Evolutionary conservation across 1,140 invertebrate genomes (phyloP).

Genomic region (Polypedilum pembai): DNA sequence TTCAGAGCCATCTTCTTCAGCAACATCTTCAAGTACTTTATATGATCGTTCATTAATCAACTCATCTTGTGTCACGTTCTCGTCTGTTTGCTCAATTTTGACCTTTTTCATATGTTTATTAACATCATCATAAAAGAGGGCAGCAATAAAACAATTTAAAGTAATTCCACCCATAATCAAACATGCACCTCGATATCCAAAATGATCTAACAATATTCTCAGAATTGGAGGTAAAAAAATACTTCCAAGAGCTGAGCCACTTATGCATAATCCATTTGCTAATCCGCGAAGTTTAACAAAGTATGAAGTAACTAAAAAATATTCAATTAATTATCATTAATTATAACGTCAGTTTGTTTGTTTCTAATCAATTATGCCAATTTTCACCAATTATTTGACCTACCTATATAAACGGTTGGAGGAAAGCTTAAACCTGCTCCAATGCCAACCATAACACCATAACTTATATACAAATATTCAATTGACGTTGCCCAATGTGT

Average conservation of each 20-base stretch:
- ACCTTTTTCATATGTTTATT: constrained; percentile 66
- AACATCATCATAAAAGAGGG: constrained; percentile 74
- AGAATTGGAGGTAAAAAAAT: constrained; percentile 72
- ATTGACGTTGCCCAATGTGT: constrained; percentile 75
- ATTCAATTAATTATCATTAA: neutral
- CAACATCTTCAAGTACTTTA: constrained; percentile 37
- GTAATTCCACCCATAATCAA: constrained; percentile 74
- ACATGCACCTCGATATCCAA: constrained; percentile 70
- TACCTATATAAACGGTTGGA: constrained; percentile 73
- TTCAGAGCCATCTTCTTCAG: constrained; percentile 35
- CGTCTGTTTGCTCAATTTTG: constrained; percentile 34
- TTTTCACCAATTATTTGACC: neutral
- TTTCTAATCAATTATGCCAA: neutral
- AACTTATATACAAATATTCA: constrained; percentile 68
- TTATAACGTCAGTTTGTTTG: neutral
- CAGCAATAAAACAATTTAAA: constrained; percentile 74
- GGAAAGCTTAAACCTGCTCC: constrained; percentile 75
- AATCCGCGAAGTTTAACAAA: constrained; percentile 72
- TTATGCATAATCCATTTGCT: constrained; percentile 83
- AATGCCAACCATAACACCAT: constrained; percentile 69
- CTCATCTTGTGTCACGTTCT: constrained; percentile 49
- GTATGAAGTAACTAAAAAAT: constrained; percentile 63
- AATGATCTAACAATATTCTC: constrained; percentile 58
- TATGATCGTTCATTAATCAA: neutral
- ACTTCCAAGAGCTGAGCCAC: constrained; percentile 73